phyloP scores from a whole-genome alignment of 2,113 vertebrate species.

The Limnothrissa miodon region DNA sequence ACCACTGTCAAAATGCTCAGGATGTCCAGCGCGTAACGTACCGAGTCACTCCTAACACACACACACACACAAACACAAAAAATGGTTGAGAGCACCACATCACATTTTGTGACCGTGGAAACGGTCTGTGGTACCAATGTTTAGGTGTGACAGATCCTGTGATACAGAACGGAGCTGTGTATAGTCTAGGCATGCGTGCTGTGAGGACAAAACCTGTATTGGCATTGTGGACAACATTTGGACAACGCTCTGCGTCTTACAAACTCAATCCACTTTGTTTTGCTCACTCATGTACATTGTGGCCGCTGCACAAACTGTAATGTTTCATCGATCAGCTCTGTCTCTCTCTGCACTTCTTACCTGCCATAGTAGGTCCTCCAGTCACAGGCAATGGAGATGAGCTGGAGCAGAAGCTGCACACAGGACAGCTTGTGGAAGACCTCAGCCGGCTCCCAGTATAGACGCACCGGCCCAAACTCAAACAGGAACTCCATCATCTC shows the following conservation, averaged over 20 bases:
- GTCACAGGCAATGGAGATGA: constrained; percentile 96
- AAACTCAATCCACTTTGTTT: too few species aligned
- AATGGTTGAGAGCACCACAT: not conserved
- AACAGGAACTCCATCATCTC: constrained; percentile 99
- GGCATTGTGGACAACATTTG: too few species aligned
- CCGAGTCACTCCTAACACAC: constrained; percentile 88
- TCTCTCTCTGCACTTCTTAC: constrained; percentile 58
- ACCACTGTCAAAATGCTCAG: constrained; percentile 96
- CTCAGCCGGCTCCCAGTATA: constrained; percentile 98
- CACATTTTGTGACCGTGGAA: not conserved
- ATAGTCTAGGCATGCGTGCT: too few species aligned
- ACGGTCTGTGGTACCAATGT: not conserved
- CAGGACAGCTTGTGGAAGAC: constrained; percentile 96
- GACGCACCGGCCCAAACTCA: constrained; percentile 87
- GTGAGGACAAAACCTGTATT: too few species aligned
- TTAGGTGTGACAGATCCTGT: too few species aligned
- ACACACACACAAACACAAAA: constrained; percentile 23
- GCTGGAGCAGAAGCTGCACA: constrained; percentile 93
- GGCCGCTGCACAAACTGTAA: not conserved
- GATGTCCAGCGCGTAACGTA: constrained; percentile 95
- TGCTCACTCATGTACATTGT: too few species aligned
- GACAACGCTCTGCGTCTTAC: too few species aligned
- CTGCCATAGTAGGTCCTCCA: constrained; percentile 99
- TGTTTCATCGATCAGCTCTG: not conserved
- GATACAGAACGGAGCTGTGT: too few species aligned